Base-by-base conservation (phyloP, 2,113 vertebrate species). In the Miniopterus natalensis region DNA sequence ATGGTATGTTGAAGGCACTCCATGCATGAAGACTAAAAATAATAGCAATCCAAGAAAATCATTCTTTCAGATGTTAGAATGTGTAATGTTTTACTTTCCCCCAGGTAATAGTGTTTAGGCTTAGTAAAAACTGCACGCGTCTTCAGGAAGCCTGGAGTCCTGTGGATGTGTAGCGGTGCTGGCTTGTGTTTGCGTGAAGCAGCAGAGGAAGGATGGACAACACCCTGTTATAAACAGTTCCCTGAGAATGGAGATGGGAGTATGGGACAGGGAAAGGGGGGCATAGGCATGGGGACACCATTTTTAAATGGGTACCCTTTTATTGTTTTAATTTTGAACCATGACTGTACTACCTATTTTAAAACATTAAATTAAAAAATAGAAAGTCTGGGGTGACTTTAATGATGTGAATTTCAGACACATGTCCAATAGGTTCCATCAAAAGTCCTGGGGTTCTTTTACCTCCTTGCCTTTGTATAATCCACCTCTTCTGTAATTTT, bases 321-420 rank as follows among this genome's bases (percentile, higher is more conserved):
- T 66, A 42, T 55, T 79, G 25, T 47, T 63, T 92, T 79, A 66
- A 66, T 53, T 90, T 85, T 66, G 21, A 84, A 45, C 21, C 57
- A 91, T 53, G 11, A 57, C 27, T 93, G 5, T 63, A 84, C 74
- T 71, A 36, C 23, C n/a, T 70, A 87, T 53, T 87, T 90, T 9
- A 88, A 94, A 90, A 71, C 31, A 74, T 66, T 53, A n/a, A 73
- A 66, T 74, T 47, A 14, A 93, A 87, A 78, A 47, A 65, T 29
- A 61, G 8, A 42, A 73, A 80, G 13, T 81, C n/a, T 36, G 17
- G 8, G 42, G 6, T 63, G 36, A 88, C 25, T 84, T 90, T 55
- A 68, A 71, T 71, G 47, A 18, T 74, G 27, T 79, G 83, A 88
- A 27, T 74, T 88, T 85, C 36, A 88, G n/a, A 27, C 3, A 49